Evolutionary conservation across 2,797 vertebrate species (phyloP), one percentile per base, ranked within the genome.

Genomic region (Sebastiscus albofasciatus): DNA sequence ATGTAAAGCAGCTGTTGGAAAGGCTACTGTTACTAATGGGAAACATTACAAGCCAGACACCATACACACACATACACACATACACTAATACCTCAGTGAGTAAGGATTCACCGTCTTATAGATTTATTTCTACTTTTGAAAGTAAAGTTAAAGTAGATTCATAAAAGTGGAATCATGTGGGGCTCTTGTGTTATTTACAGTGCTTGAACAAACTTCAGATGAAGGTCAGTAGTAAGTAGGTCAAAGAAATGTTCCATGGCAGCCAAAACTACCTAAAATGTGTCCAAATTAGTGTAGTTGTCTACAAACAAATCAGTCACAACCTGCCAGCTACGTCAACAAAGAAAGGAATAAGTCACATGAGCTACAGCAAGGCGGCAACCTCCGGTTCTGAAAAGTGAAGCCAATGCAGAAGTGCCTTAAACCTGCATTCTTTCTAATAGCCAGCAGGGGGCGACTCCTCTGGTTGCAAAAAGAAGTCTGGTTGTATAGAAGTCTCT

Each of bases 1-100:
- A 86, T 86, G 55, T 70, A 79, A 82, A 91, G 76, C 90, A 91
- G 92, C 87, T 92, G 88, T 89, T 84, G 75, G 81, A 84, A 75
- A 49, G 68, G 60, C 86, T 90, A 80, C 87, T 83, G 82, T 84
- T 87, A 77, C 77, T 92, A 87, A 93, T 84, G 61, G 68, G 85
- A 89, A 88, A 82, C 83, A 90, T 82, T 59, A 68, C 67, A 66
- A 67, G 39, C 33, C 79, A 72, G 22, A 33, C 77, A 74, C 65
- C 59, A 36, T 42, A 39, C 22, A 18, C 62, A 59, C 33, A 70
- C 31, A 80, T 52, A 64, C 59, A 31, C 22, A 8, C 31, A 33
- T 31, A 8, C 13, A 14, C 59, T 22, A 58, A 54, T 77, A 26
- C 56, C 72, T 72, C 33, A 36, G 22, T 34, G 31, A 20, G 10